Percentiles rank a stretch among this genome's conserved stretches.
Conservation (phyloP, 1,140 invertebrate genomes). For the Camponotus floridanus region DNA sequence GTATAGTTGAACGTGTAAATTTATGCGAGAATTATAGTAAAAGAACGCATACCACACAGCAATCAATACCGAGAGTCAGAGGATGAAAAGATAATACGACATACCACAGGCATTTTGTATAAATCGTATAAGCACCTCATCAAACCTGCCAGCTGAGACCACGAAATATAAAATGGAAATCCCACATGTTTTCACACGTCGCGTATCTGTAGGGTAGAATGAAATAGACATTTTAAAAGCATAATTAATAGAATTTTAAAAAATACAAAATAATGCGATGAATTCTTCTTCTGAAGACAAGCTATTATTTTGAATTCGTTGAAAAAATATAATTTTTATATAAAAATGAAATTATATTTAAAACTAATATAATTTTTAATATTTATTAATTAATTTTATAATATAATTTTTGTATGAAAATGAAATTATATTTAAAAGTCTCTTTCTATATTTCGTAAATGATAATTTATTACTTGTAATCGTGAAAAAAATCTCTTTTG, state of each 20-base stretch:
- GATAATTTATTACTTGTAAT: not conserved
- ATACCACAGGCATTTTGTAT: slow-evolving; percentile 12
- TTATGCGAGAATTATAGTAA: not conserved
- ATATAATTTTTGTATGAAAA: not conserved
- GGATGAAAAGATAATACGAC: slow-evolving; percentile 20
- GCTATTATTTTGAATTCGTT: too few relatives aligned
- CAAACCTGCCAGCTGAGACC: slow-evolving; percentile 22
- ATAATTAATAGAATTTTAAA: slow-evolving; percentile 25
- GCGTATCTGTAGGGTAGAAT: not conserved
- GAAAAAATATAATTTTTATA: too few relatives aligned
- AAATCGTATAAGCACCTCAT: slow-evolving; percentile 28
- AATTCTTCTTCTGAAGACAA: too few relatives aligned
- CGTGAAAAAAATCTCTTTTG: too few relatives aligned
- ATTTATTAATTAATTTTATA: too few relatives aligned
- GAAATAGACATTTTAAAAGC: not conserved
- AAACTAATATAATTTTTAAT: too few relatives aligned
- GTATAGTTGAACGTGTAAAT: not conserved
- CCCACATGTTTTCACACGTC: slow-evolving; percentile 3
- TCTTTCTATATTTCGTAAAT: not conserved
- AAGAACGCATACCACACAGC: not conserved
- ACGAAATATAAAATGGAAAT: slow-evolving; percentile 46
- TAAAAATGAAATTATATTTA: too few relatives aligned
- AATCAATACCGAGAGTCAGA: slow-evolving; percentile 4
- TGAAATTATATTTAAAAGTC: not conserved
- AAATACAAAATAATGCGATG: not conserved